These are phyloP conservation scores for Semicossyphus pulcher DNA, from an alignment of 2,113 vertebrate species.

Conservation along the genomic window DNA sequence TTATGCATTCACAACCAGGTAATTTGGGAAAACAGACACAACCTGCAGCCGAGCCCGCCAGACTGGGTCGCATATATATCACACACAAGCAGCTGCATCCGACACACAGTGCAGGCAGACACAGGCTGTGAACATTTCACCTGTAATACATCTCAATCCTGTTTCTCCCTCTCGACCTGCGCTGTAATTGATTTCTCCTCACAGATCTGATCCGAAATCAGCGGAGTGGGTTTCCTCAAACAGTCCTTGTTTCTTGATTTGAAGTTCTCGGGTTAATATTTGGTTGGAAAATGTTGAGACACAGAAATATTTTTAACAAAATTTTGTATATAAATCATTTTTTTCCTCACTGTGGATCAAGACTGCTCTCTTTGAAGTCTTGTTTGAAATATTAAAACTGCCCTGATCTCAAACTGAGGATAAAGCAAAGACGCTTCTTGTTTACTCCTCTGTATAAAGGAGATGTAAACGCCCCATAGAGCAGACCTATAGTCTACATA, in stretches of 20 bases:
- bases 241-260: background rate
- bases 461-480: background rate
- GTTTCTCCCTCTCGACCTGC: conserved; percentile 4
- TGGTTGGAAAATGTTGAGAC: background rate
- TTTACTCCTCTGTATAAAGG: background rate
- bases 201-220: conserved; percentile 24
- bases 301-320: background rate
- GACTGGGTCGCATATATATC: conserved; percentile 47
- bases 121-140: conserved; percentile 34
- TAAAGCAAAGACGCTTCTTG: background rate
- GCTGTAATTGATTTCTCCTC: conserved; percentile 34
- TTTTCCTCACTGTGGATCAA: conserved; percentile 9
- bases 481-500: too few species aligned
- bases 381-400: conserved; percentile 3
- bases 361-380: conserved; percentile 17
- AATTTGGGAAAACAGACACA: conserved; percentile 53
- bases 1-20: conserved; percentile 57
- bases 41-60: conserved; percentile 32
- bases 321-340: background rate
- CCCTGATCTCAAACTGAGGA: conserved; percentile 18
- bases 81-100: conserved; percentile 47
- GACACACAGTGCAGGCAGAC: conserved; percentile 13
- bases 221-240: background rate
- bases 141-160: conserved; percentile 39
- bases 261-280: conserved; percentile 10